Percentiles rank a stretch among this genome's conserved stretches.
Conservation (phyloP, 2,797 vertebrate genomes). For the Huso huso region DNA sequence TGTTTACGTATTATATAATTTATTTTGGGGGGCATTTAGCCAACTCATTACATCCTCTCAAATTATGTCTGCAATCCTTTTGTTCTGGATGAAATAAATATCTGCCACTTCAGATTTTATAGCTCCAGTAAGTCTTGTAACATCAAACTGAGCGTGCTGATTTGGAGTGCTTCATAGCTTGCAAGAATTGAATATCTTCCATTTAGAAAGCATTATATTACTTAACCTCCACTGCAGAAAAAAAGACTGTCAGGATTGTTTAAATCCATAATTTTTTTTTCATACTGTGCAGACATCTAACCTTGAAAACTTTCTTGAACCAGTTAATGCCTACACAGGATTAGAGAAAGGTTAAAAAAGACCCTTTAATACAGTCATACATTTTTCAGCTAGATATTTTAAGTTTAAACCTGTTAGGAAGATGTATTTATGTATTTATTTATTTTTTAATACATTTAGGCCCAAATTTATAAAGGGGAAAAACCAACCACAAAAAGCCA, state of each 20-base stretch:
- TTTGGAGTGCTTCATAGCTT: background rate
- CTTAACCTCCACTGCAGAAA: background rate
- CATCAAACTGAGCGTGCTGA: background rate
- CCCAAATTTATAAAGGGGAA: background rate
- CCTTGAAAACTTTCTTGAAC: slow-evolving; percentile 52
- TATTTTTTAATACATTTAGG: slow-evolving; percentile 1
- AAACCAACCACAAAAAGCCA: too few relatives aligned
- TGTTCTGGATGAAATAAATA: background rate
- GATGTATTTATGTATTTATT: slow-evolving; percentile 2
- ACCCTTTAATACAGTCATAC: slow-evolving; percentile 51
- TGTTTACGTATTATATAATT: background rate
- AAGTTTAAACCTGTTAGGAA: slow-evolving; percentile 24
- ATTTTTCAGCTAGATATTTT: slow-evolving; percentile 59
- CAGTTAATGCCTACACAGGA: slow-evolving; percentile 50
- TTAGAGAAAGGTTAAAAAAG: slow-evolving; percentile 62
- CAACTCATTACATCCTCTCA: too few relatives aligned
- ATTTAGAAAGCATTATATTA: background rate
- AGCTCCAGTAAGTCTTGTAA: background rate
- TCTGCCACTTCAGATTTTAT: slow-evolving; percentile 1
- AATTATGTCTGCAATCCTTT: background rate
- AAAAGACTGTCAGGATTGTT: slow-evolving; percentile 6
- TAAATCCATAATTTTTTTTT: slow-evolving; percentile 1
- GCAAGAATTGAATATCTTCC: background rate
- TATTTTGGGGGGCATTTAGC: background rate
- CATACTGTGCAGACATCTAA: slow-evolving; percentile 9